These are phyloP conservation scores for Mesoligia furuncula DNA, from an alignment of 2,888 invertebrate species.

Conservation along the genomic window DNA sequence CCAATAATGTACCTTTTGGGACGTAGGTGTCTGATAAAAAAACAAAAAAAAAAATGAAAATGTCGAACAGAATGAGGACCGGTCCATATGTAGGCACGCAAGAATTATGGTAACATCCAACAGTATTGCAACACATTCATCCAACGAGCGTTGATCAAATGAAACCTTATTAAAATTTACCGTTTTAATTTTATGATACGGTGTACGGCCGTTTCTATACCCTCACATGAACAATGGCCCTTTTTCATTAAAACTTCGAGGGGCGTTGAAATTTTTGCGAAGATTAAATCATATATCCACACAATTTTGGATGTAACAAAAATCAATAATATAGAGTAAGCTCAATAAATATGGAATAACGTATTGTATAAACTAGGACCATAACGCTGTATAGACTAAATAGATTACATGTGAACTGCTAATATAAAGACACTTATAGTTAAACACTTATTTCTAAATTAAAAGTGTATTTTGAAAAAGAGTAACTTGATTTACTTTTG, in stretches of 20 bases:
- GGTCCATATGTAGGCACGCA: slow-evolving; percentile 18
- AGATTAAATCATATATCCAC: slow-evolving; percentile 18
- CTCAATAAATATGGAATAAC: slow-evolving; percentile 59
- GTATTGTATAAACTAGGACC: slow-evolving; percentile 69
- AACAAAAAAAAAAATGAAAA: slow-evolving; percentile 7
- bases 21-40: not conserved
- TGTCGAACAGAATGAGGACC: slow-evolving; percentile 22
- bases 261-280: not conserved
- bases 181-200: slow-evolving; percentile 60
- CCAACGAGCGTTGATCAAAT: slow-evolving; percentile 44
- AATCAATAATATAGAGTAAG: slow-evolving; percentile 59
- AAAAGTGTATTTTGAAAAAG: slow-evolving; percentile 12
- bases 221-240: slow-evolving; percentile 15
- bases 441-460: slow-evolving; percentile 29
- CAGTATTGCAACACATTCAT: slow-evolving; percentile 50
- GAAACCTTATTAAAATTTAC: slow-evolving; percentile 58
- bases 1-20: slow-evolving; percentile 1
- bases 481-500: not conserved
- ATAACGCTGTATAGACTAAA: slow-evolving; percentile 64
- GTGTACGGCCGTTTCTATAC: slow-evolving; percentile 20
- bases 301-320: slow-evolving; percentile 45
- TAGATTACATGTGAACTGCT: slow-evolving; percentile 51
- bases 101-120: slow-evolving; percentile 41
- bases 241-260: slow-evolving; percentile 36
- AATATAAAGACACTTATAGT: slow-evolving; percentile 30